Evolutionary conservation across 2,113 vertebrate genomes (phyloP).

Genomic region (Pedetes capensis): DNA sequence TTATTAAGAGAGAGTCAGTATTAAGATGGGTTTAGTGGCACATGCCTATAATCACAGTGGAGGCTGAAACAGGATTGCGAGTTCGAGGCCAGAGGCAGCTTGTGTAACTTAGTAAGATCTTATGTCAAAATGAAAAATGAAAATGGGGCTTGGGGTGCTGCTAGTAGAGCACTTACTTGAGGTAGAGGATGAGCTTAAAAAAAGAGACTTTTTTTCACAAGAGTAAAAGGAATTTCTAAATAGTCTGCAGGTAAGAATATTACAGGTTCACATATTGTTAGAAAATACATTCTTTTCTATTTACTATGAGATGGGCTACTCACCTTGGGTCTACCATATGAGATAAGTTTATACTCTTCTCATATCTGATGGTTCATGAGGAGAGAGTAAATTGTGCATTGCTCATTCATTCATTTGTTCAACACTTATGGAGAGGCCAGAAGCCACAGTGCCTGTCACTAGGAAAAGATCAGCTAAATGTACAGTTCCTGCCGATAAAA

Average conservation of each 20-base stretch:
- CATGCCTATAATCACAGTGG: too few relatives aligned
- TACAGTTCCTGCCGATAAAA: background rate
- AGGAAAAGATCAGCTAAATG: background rate
- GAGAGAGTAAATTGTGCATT: background rate
- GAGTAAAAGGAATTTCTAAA: background rate
- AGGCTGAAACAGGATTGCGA: too few relatives aligned
- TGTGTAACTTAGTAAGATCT: too few relatives aligned
- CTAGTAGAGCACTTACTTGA: too few relatives aligned
- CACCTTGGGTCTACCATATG: background rate
- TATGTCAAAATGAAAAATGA: too few relatives aligned
- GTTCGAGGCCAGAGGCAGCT: too few relatives aligned
- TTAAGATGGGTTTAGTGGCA: too few relatives aligned
- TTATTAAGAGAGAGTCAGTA: background rate
- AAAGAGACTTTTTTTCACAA: background rate
- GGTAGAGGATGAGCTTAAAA: too few relatives aligned
- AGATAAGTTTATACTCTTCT: background rate
- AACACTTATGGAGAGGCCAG: background rate
- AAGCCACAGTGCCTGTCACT: background rate
- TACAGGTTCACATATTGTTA: background rate
- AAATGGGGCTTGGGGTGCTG: too few relatives aligned
- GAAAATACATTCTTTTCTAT: background rate
- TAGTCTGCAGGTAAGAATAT: background rate
- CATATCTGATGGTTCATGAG: background rate
- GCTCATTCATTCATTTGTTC: background rate
- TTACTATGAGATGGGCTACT: background rate